Percentiles rank a stretch among this genome's conserved stretches.
Evolutionary conservation across 92 coral and sea anemone species (phyloP).

Genomic region (Zoanthus solanderi): DNA sequence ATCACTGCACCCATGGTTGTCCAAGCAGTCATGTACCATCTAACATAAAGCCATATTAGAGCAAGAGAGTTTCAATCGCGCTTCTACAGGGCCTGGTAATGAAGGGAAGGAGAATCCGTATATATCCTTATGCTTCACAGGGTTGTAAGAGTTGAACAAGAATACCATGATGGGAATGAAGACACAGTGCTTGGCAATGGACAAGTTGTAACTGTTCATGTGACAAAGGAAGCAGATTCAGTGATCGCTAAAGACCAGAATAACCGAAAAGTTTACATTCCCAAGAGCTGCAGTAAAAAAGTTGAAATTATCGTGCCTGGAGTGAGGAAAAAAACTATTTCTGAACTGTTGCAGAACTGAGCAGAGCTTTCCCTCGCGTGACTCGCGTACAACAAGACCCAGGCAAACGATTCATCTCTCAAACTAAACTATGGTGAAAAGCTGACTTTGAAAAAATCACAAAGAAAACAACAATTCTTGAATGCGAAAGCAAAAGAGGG

Average conservation of each 20-base stretch:
- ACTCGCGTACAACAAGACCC: not conserved
- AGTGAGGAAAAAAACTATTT: not conserved
- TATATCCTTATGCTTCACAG: constrained; percentile 22
- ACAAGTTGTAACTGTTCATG: constrained; percentile 50
- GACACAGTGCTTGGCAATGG: constrained; percentile 42
- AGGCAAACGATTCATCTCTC: not conserved
- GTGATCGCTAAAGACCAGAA: constrained; percentile 44
- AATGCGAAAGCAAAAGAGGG: constrained; percentile 16
- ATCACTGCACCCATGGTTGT: constrained; percentile 43
- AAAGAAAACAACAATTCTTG: constrained; percentile 1
- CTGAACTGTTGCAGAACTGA: not conserved
- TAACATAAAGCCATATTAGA: constrained; percentile 56
- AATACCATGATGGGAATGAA: constrained; percentile 40
- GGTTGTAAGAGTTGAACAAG: constrained; percentile 44
- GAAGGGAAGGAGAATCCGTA: constrained; percentile 53
- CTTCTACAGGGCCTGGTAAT: constrained; percentile 58
- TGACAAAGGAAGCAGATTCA: constrained; percentile 25
- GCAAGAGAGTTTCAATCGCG: constrained; percentile 55
- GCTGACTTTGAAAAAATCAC: not conserved
- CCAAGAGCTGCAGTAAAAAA: constrained; percentile 21
- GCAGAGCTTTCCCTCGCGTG: not conserved
- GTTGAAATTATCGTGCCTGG: constrained; percentile 30
- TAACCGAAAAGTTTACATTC: not conserved
- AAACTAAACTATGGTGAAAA: not conserved
- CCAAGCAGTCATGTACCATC: constrained; percentile 54